phyloP scores from a whole-genome alignment of 2,888 invertebrate genomes.

The Leptinotarsa haldemani region DNA sequence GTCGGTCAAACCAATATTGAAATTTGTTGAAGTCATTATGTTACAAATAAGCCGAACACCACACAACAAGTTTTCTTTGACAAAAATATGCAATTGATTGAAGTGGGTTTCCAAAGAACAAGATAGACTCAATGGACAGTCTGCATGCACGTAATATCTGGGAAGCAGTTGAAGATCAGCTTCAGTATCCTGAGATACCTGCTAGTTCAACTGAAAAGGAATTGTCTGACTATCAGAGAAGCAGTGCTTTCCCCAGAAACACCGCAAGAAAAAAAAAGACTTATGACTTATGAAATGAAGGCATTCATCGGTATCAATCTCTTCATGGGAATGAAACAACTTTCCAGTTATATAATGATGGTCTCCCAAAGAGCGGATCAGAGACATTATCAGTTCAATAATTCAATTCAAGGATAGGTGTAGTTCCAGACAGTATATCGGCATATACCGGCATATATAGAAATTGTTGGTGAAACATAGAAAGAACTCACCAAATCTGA shows the following conservation, averaged over 20 bases:
- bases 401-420: slow-evolving; percentile 42
- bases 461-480: slow-evolving; percentile 34
- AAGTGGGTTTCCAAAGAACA: too few relatives aligned
- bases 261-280: background rate
- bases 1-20: too few relatives aligned
- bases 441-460: slow-evolving; percentile 40
- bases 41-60: too few relatives aligned
- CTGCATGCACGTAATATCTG: too few relatives aligned
- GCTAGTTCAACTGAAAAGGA: too few relatives aligned
- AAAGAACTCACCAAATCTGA: slow-evolving; percentile 40
- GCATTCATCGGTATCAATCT: background rate
- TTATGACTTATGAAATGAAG: background rate
- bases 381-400: slow-evolving; percentile 26
- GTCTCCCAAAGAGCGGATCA: slow-evolving; percentile 13
- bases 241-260: background rate
- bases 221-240: too few relatives aligned
- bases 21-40: too few relatives aligned
- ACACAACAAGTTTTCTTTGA: too few relatives aligned
- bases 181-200: too few relatives aligned
- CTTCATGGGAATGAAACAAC: background rate
- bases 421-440: slow-evolving; percentile 41
- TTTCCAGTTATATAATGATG: background rate
- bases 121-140: too few relatives aligned
- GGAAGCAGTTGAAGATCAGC: too few relatives aligned
- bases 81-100: too few relatives aligned